These are phyloP conservation scores for Leptodactylus fallax DNA, from an alignment of 2,797 vertebrate genomes.

Conservation along the genomic window DNA sequence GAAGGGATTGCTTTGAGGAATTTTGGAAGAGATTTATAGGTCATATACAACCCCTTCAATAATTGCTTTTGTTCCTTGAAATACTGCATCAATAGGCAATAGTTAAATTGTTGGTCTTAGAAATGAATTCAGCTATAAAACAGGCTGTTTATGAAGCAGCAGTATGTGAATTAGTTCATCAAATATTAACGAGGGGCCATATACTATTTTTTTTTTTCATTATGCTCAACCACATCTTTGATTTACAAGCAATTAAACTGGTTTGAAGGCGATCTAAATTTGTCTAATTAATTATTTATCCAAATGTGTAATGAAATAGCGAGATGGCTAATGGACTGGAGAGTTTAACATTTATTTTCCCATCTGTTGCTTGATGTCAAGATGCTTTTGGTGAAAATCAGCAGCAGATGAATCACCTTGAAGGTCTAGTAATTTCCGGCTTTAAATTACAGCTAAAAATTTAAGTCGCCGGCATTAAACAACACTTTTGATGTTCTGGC, in stretches of 20 bases:
- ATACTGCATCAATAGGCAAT: slow-evolving; percentile 30
- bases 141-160: background rate
- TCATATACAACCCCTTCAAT: background rate
- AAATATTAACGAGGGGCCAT: slow-evolving; percentile 49
- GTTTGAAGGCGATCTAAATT: slow-evolving; percentile 55
- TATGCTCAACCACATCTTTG: slow-evolving; percentile 49
- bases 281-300: slow-evolving; percentile 60
- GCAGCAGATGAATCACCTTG: slow-evolving; percentile 49
- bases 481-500: background rate
- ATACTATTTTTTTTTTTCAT: slow-evolving; percentile 37
- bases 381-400: slow-evolving; percentile 35
- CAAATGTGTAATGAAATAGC: slow-evolving; percentile 52
- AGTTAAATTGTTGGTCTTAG: slow-evolving; percentile 33
- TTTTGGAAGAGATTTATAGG: background rate
- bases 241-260: slow-evolving; percentile 60
- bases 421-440: slow-evolving; percentile 25
- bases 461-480: background rate
- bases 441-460: slow-evolving; percentile 33
- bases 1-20: background rate
- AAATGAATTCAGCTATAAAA: slow-evolving; percentile 28
- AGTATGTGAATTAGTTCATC: slow-evolving; percentile 43
- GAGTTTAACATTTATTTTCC: slow-evolving; percentile 55
- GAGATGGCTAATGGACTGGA: slow-evolving; percentile 44
- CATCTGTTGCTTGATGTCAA: slow-evolving; percentile 52
- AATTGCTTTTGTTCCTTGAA: slow-evolving; percentile 22